These are phyloP conservation scores for Aethina tumida DNA, from an alignment of 1,140 invertebrate species.

Conservation along the genomic window DNA sequence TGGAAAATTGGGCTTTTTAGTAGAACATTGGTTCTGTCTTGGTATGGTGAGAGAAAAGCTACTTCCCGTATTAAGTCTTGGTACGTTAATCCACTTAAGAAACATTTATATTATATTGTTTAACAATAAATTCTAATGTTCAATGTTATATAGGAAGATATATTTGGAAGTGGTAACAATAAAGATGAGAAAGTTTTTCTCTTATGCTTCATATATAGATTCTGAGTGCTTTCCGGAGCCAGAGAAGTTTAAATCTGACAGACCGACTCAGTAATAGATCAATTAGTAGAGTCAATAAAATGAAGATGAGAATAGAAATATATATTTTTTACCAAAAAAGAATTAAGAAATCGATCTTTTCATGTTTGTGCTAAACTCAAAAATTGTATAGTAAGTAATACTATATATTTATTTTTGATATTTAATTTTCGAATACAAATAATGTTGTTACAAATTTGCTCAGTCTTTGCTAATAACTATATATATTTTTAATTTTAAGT, in stretches of 20 bases:
- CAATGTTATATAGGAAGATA: constrained; percentile 49
- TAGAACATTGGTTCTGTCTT: too few species aligned
- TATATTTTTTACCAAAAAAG: too few species aligned
- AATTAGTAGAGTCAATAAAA: too few species aligned
- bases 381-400: constrained; percentile 42
- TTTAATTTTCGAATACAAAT: neutral
- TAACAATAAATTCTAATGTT: too few species aligned
- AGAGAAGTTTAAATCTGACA: constrained; percentile 61
- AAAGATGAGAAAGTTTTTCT: constrained; percentile 27
- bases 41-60: too few species aligned
- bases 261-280: constrained; percentile 52
- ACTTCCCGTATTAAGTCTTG: too few species aligned
- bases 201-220: constrained; percentile 49
- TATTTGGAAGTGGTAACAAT: constrained; percentile 45
- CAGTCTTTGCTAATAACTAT: neutral
- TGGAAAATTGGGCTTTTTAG: constrained; percentile 76
- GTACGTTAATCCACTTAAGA: too few species aligned
- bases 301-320: too few species aligned
- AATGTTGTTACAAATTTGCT: neutral
- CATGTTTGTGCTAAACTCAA: constrained; percentile 60
- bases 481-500: constrained; percentile 36
- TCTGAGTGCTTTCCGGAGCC: constrained; percentile 56
- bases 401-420: neutral
- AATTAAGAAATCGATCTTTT: constrained; percentile 44
- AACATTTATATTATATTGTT: too few species aligned